Evolutionary conservation across 2,888 invertebrate species (phyloP), one percentile per base, ranked within the genome.

Genomic region (Cephalotes varians): DNA sequence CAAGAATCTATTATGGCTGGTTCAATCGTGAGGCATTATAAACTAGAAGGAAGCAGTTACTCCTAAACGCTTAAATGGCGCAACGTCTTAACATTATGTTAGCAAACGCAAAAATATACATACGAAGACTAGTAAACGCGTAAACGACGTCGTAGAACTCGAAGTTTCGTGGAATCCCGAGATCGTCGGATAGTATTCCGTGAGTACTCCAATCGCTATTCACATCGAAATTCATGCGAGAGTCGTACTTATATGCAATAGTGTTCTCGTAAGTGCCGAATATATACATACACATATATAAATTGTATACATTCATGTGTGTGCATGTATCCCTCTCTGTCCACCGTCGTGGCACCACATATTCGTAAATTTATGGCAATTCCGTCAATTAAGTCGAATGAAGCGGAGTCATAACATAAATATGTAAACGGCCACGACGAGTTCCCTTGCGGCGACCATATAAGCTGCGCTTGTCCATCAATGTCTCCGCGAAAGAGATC

Each of bases 401-500:
- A 91, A 91, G 89, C 92, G 88, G 90, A 92, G 93, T 94, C 94
- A 93, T 94, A 93, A 94, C 93, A 94, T 94, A 94, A 94, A 94
- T 94, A 94, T 94, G 94, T 94, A 94, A 94, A 93, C 91, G 89
- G 91, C 90, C 84, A 85, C 86, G 91, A 91, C 91, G 90, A 87
- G 91, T 87, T 89, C 90, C 90, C 90, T 90, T 85, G 84, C 82
- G 84, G 84, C 87, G 81, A 88, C 93, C 94, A 92, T 94, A 93
- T 94, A 94, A 94, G 94, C 91, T 90, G 87, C 90, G 94, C 93
- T 93, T 94, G 93, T 94, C 94, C 94, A 94, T 94, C 94, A 94
- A 93, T 94, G 94, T 94, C 94, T 92, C 90, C 90, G 87, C 87
- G 90, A 92, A 90, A 91, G 90, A 91, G 91, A 90, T 91, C 92